Evolutionary conservation across 2,888 invertebrate genomes (phyloP).

Genomic region (Ichneumoninae sp.): DNA sequence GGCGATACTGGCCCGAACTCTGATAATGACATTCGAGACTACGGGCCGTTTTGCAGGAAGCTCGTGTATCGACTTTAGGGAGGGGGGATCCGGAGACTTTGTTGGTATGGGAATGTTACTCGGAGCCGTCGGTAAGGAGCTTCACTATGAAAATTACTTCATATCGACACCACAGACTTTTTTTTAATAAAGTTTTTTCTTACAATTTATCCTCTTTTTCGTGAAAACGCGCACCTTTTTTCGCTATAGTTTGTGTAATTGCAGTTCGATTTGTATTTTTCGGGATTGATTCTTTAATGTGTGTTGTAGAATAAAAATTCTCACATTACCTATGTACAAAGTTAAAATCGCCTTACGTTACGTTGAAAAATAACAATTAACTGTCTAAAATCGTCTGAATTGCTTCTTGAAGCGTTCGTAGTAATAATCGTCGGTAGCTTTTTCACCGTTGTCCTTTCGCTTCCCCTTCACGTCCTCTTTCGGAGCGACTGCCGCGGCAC

Average conservation of each 20-base stretch:
- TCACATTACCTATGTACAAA: neutral
- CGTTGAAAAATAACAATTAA: neutral
- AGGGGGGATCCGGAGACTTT: neutral
- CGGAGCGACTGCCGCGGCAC: conserved; percentile 78
- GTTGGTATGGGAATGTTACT: neutral
- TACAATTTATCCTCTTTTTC: too few species aligned
- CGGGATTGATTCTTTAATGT: neutral
- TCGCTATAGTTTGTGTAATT: neutral
- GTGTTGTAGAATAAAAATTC: neutral
- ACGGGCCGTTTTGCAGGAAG: neutral
- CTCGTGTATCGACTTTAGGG: neutral
- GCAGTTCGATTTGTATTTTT: neutral
- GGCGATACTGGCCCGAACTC: conserved; percentile 27
- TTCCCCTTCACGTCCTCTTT: conserved; percentile 86
- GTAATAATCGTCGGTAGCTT: conserved; percentile 98
- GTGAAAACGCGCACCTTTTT: too few species aligned
- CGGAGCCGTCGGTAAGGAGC: neutral
- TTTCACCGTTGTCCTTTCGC: conserved; percentile 91
- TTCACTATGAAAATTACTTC: neutral
- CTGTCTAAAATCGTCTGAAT: conserved; percentile 91
- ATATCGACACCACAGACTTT: neutral
- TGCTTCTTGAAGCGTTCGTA: conserved; percentile 98
- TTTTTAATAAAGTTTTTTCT: neutral
- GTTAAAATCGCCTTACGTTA: neutral
- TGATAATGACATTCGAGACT: conserved; percentile 33